A percentile compares a stretch with the other conserved stretches of the same genome.
phyloP scores from a whole-genome alignment of 2,113 vertebrate species.

The Plectropomus leopardus region DNA sequence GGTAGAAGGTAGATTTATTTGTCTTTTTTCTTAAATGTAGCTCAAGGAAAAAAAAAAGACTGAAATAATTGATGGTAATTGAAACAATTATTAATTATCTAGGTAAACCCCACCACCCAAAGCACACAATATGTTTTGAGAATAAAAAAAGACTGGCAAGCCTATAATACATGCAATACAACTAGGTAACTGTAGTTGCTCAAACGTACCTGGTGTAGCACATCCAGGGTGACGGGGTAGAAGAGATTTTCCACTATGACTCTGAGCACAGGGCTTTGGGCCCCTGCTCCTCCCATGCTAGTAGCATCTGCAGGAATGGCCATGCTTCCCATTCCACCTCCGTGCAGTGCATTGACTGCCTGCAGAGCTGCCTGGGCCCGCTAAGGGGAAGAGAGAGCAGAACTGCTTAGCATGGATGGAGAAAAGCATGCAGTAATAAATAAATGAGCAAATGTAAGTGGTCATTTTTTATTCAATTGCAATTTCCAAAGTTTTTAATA shows the following conservation, averaged over 20 bases:
- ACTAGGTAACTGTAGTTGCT: not conserved
- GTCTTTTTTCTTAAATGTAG: no score
- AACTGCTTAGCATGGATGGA: not conserved
- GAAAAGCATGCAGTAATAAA: not conserved
- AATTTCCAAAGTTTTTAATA: not conserved
- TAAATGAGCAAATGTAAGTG: not conserved
- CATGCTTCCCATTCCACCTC: slow-evolving; percentile 87
- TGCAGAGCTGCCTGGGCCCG: slow-evolving; percentile 96
- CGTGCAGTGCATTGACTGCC: slow-evolving; percentile 93
- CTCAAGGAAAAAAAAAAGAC: no score
- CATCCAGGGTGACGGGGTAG: slow-evolving; percentile 97
- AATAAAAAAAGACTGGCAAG: not conserved
- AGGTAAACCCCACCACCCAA: not conserved
- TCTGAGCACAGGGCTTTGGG: slow-evolving; percentile 94
- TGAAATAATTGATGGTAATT: no score
- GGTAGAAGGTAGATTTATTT: no score
- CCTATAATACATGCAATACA: not conserved
- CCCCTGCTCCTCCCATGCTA: slow-evolving; percentile 79
- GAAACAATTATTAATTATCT: no score
- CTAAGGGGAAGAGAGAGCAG: slow-evolving; percentile 71
- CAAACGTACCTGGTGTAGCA: slow-evolving; percentile 93
- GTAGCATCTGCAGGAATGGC: slow-evolving; percentile 81
- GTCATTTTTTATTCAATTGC: not conserved
- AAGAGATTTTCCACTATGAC: slow-evolving; percentile 99
- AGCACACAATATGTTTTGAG: not conserved